Conservation (phyloP, 2,113 vertebrate species). For the Anguilla rostrata region DNA sequence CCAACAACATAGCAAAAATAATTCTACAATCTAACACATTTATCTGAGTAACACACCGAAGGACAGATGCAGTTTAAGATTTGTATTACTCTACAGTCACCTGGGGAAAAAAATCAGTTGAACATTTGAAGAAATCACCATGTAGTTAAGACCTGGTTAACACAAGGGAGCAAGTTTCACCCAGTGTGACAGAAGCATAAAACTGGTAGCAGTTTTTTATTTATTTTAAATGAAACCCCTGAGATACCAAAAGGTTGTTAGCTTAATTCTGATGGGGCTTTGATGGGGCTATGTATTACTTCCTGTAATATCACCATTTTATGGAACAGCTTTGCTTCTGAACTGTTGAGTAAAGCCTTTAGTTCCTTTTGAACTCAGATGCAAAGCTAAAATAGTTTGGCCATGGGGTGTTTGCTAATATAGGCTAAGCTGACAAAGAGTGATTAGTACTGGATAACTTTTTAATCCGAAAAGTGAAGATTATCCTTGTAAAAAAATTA, state of each 20-base stretch:
- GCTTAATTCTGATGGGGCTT: slow-evolving; percentile 56
- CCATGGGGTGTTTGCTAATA: slow-evolving; percentile 71
- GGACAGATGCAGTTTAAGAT: too few relatives aligned
- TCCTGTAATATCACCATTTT: slow-evolving; percentile 47
- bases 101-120: too few relatives aligned
- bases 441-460: slow-evolving; percentile 73
- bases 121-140: neutral
- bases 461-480: slow-evolving; percentile 68
- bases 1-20: too few relatives aligned
- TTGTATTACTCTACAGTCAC: too few relatives aligned
- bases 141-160: neutral
- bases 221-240: slow-evolving; percentile 12
- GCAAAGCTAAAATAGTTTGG: slow-evolving; percentile 65
- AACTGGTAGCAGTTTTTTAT: slow-evolving; percentile 3
- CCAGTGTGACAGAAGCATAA: slow-evolving; percentile 1
- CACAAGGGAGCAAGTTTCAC: neutral
- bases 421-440: slow-evolving; percentile 70
- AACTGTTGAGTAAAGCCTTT: slow-evolving; percentile 57
- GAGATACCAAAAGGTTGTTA: slow-evolving; percentile 41
- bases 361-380: slow-evolving; percentile 67
- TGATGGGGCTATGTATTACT: slow-evolving; percentile 40
- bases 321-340: slow-evolving; percentile 58
- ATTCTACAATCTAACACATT: too few relatives aligned
- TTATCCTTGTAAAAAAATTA: slow-evolving; percentile 65
- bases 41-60: too few relatives aligned